Base-by-base conservation (phyloP, 2,113 vertebrate genomes). In the Gorsachius goisagi region DNA sequence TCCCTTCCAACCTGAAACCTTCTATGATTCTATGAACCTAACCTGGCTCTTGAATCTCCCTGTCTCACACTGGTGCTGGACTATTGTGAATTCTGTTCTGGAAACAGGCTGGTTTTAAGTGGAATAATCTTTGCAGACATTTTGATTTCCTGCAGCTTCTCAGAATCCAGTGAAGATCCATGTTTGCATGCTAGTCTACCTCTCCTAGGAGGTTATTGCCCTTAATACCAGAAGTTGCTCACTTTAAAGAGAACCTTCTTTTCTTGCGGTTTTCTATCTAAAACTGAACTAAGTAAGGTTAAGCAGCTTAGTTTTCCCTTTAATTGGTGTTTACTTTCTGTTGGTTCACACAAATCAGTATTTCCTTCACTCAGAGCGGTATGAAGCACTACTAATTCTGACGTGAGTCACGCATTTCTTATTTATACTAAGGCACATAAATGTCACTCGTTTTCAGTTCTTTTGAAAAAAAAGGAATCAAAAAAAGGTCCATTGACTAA, bases 401-500 rank as follows among this genome's bases (percentile, higher is more conserved):
- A n/a, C 49, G 73, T 2, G 52, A 84, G 64, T 45, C 78, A 85
- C 2, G 23, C 81, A 73, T 77, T 88, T 69, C 37, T 68, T 90
- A 55, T 90, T 96, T 96, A 93, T 15, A 55, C 41, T 76, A 64
- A 83, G 67, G 49, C 79, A 45, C 55, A 13, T 13, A 72, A 28
- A 64, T 11, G 2, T 66, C 67, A 62, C 75, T 96, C 86, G 85
- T 49, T 76, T 71, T 44, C 59, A 69, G 66, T 17, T 96, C 56
- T 80, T 89, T 60, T 44, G n/a, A 33, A 67, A 90, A 60, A 60
- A 58, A 33, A 62, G 18, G 27, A 88, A 96, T 37, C 5, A 71
- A 27, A 86, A 86, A 73, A 82, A 59, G 47, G 26, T 62, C 67
- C 56, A 74, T 35, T 91, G 89, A 83, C 73, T 95, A 97, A 97